A percentile compares a stretch with the other conserved stretches of the same genome.
These are phyloP conservation scores for Tautogolabrus adspersus DNA, from an alignment of 2,113 vertebrate genomes.

Conservation along the genomic window DNA sequence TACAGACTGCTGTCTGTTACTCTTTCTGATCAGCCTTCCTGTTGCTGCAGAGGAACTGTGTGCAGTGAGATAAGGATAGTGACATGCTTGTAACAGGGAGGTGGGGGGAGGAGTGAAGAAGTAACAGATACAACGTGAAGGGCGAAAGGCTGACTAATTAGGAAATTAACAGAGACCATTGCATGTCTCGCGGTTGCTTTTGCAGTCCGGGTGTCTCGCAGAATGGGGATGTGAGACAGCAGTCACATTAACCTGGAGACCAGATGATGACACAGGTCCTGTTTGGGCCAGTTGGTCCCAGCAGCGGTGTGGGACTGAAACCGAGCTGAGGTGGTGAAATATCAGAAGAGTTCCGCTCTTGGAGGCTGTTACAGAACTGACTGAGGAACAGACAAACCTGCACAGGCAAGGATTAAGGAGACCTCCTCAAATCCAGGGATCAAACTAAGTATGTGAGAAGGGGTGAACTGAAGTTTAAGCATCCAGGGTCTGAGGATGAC, in stretches of 20 bases:
- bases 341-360: conserved; percentile 40
- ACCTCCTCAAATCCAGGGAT: conserved; percentile 52
- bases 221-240: conserved; percentile 6
- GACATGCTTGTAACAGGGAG: conserved; percentile 44
- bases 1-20: conserved; percentile 65
- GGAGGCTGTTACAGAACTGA: neutral
- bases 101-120: conserved; percentile 19
- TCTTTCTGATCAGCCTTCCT: conserved; percentile 74
- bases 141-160: conserved; percentile 49
- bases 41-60: conserved; percentile 80
- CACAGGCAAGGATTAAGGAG: conserved; percentile 58
- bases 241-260: conserved; percentile 8
- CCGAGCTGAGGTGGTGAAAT: conserved; percentile 56
- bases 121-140: conserved; percentile 40
- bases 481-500: conserved; percentile 47
- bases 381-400: conserved; percentile 40
- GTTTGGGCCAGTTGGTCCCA: neutral
- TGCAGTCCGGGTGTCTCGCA: neutral
- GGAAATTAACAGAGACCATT: conserved; percentile 39
- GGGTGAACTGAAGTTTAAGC: conserved; percentile 47
- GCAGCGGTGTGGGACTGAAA: conserved; percentile 11
- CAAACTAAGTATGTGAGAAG: conserved; percentile 50
- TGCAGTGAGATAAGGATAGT: conserved; percentile 77
- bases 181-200: conserved; percentile 5
- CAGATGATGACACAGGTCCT: conserved; percentile 23